Percentiles rank a stretch among this genome's conserved stretches.
Evolutionary conservation across 2,888 invertebrate species (phyloP).

Genomic region (Patella caerulea): DNA sequence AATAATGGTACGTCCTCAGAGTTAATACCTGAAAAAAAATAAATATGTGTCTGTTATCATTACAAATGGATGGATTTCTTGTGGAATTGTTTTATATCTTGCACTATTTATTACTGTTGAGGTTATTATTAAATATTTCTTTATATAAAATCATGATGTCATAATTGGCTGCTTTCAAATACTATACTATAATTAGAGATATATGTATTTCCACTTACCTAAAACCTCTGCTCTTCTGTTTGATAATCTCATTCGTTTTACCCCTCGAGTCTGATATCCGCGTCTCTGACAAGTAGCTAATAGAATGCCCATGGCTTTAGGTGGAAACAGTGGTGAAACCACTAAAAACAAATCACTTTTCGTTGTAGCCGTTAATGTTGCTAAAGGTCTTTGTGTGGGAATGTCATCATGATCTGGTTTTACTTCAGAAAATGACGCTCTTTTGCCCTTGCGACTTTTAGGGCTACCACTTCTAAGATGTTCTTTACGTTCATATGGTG

Average conservation of each 20-base stretch:
- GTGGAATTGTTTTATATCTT: too few relatives aligned
- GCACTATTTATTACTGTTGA: too few relatives aligned
- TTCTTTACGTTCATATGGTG: conserved; percentile 52
- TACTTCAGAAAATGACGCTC: conserved; percentile 40
- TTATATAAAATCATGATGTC: too few relatives aligned
- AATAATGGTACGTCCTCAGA: background rate
- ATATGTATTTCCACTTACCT: conserved; percentile 44
- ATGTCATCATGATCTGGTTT: conserved; percentile 30
- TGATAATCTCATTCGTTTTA: conserved; percentile 53
- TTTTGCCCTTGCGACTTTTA: conserved; percentile 51
- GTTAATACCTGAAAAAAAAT: background rate
- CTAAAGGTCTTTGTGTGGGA: conserved; percentile 48
- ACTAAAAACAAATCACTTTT: conserved; percentile 60
- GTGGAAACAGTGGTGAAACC: conserved; percentile 63
- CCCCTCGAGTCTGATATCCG: conserved; percentile 64
- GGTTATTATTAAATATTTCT: too few relatives aligned
- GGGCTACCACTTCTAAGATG: conserved; percentile 50
- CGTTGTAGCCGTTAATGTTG: conserved; percentile 58
- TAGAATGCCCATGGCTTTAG: conserved; percentile 58
- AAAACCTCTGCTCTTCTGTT: conserved; percentile 54
- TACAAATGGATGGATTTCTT: too few relatives aligned
- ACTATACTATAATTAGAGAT: too few relatives aligned
- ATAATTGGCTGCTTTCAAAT: too few relatives aligned
- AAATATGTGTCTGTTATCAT: background rate
- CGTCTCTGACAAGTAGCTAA: conserved; percentile 60